These are phyloP conservation scores for Champsocephalus gunnari DNA, from an alignment of 2,797 vertebrate genomes.

Conservation along the genomic window DNA sequence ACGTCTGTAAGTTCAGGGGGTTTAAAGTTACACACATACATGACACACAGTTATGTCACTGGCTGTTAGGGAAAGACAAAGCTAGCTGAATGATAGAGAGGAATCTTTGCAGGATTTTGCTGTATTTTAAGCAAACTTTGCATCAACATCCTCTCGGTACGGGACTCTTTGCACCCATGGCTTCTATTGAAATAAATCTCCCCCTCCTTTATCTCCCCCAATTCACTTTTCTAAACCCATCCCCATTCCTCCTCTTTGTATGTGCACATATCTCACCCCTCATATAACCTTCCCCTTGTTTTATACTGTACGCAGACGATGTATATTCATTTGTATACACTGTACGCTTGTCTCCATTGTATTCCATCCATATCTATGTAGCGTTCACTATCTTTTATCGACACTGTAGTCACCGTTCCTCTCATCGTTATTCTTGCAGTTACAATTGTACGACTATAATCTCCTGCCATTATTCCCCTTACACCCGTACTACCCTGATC, in stretches of 20 bases:
- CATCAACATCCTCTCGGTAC: constrained; percentile 26
- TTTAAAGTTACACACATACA: constrained; percentile 19
- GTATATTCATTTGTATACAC: constrained; percentile 75
- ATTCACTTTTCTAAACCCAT: constrained; percentile 26
- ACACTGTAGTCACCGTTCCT: constrained; percentile 80
- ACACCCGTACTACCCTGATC: constrained; percentile 20
- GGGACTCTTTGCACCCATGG: not conserved
- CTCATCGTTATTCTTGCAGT: constrained; percentile 79
- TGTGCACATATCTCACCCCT: not conserved
- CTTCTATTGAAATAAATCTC: constrained; percentile 47
- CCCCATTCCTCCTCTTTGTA: constrained; percentile 52
- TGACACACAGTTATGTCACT: not conserved
- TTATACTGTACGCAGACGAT: constrained; percentile 65
- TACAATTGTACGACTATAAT: constrained; percentile 77
- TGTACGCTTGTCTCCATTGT: constrained; percentile 75
- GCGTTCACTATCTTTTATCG: constrained; percentile 80
- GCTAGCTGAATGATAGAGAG: constrained; percentile 4
- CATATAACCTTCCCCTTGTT: too few relatives aligned
- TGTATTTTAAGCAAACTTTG: constrained; percentile 11
- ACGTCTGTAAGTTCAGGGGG: constrained; percentile 24
- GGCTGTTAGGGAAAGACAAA: not conserved
- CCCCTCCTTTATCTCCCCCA: constrained; percentile 33
- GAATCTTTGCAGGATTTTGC: not conserved
- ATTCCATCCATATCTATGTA: constrained; percentile 82
- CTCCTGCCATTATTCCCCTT: constrained; percentile 50